These are phyloP conservation scores for Leucozona laternaria DNA, from an alignment of 2,888 invertebrate species.

Conservation along the genomic window DNA sequence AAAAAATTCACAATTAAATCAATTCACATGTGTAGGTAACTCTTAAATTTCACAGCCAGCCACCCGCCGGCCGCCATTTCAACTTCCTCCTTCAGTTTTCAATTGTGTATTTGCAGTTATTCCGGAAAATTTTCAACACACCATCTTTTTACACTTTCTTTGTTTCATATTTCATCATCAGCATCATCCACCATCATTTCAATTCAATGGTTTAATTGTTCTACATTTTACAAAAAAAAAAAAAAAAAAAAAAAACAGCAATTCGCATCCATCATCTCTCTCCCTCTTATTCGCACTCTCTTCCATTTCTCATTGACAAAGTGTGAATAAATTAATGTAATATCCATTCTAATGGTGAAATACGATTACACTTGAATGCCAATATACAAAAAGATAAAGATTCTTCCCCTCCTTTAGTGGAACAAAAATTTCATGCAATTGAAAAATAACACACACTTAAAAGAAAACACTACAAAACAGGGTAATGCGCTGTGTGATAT, in stretches of 20 bases:
- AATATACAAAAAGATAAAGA: constrained; percentile 37
- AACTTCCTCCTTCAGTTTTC: neutral
- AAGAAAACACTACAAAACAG: constrained; percentile 5
- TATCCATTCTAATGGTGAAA: constrained; percentile 63
- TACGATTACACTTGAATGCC: constrained; percentile 70
- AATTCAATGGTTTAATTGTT: constrained; percentile 71
- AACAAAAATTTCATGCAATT: constrained; percentile 31
- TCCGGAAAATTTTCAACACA: neutral
- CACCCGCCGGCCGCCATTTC: constrained; percentile 3
- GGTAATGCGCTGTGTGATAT: constrained; percentile 47
- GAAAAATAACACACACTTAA: constrained; percentile 46
- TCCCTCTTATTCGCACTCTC: neutral
- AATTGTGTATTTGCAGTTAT: neutral
- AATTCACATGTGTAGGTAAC: neutral
- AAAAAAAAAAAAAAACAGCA: too few relatives aligned
- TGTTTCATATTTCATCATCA: constrained; percentile 42
- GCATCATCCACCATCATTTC: constrained; percentile 35
- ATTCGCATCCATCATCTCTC: neutral
- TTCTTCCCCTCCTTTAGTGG: constrained; percentile 8
- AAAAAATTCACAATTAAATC: neutral
- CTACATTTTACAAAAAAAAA: constrained; percentile 51
- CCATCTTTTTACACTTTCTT: constrained; percentile 35
- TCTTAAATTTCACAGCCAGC: neutral
- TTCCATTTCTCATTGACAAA: neutral
- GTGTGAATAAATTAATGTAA: constrained; percentile 74